Base-by-base conservation (phyloP, 2,888 invertebrate species). In the Alitta virens region DNA sequence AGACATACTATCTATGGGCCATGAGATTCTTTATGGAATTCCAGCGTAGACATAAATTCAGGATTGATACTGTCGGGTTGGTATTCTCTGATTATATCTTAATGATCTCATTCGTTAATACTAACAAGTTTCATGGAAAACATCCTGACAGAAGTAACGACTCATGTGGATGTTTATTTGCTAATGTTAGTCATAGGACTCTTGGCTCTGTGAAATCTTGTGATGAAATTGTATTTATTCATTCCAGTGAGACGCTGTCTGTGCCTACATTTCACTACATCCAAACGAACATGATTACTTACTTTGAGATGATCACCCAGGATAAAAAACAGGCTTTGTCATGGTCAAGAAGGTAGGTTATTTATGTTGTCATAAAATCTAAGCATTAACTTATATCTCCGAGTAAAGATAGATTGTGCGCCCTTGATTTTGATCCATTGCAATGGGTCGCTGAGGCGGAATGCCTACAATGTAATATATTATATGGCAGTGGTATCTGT, bases 1-100 rank as follows among this genome's bases (percentile, higher is more conserved):
- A 95, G 79, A 91, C 92, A 0, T 95, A 94, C 82, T 94, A 95
- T 82, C 85, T 97, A 67, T 96, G 95, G 94, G 90, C 92, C 7
- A 86, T 96, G 72, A 89, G 90, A 76, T 97, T 96, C 84, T 97
- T 97, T 83, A 95, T 97, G 94, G 93, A 94, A 83, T 97, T 97
- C 83, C 96, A 95, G 85, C 88, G 97, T 70, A 86, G 89, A 74
- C 89, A 91, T 81, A 88, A 91, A 75, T 91, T 92, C 78, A 88
- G 91, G 83, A 88, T 95, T 69, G 91, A 93, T 81, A 86, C 92
- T 73, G 90, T 96, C 71, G 92, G 93, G 92, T 92, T 84, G 84
- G 79, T 18, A 18, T 51, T 23, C 21, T 9, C 21, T 18, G n/a
- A n/a, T n/a, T n/a, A n/a, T n/a, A n/a, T n/a, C n/a, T n/a, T n/a